Evolutionary conservation across 92 coral and sea anemone genomes (phyloP).

Genomic region (Porites divaricata): DNA sequence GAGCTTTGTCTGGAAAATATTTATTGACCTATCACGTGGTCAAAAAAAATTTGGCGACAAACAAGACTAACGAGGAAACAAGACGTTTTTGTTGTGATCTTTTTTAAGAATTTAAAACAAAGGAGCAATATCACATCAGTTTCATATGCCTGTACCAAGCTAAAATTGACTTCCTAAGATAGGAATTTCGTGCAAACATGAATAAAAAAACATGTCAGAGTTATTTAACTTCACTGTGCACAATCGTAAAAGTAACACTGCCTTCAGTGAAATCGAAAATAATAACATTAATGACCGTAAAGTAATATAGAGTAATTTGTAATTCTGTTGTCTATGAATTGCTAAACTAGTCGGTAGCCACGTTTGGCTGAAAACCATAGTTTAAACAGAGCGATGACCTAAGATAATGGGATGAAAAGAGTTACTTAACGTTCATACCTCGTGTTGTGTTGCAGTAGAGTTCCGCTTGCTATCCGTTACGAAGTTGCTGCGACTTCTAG

Average conservation of each 20-base stretch:
- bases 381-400: not conserved
- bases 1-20: constrained; percentile 22
- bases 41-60: not conserved
- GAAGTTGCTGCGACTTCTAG: constrained; percentile 7
- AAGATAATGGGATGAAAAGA: not conserved
- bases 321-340: constrained; percentile 16
- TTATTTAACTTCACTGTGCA: not conserved
- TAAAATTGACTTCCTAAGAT: not conserved
- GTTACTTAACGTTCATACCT: constrained; percentile 18
- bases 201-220: not conserved
- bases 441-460: not conserved
- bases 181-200: not conserved
- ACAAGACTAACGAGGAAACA: constrained; percentile 7
- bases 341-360: not conserved
- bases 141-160: not conserved
- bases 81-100: constrained; percentile 23
- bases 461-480: not conserved
- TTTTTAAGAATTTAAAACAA: constrained; percentile 18
- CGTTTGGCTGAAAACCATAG: not conserved
- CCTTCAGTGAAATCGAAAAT: not conserved
- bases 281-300: not conserved
- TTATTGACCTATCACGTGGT: not conserved
- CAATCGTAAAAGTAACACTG: not conserved
- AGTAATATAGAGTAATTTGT: constrained; percentile 17
- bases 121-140: constrained; percentile 21